Evolutionary conservation across 1,140 invertebrate species (phyloP).

Genomic region (Callitettix versicolor): DNA sequence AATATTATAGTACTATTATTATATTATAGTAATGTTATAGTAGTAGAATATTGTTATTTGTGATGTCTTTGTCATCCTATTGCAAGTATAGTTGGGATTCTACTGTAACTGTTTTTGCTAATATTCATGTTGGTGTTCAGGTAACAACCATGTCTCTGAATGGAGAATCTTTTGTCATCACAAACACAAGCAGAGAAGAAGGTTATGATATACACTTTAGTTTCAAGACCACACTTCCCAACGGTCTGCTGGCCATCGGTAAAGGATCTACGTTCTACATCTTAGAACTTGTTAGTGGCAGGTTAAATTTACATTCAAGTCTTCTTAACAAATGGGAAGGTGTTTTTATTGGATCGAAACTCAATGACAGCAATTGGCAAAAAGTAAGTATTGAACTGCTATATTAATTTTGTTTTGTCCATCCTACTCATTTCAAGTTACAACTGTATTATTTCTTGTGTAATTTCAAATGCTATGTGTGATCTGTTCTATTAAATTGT

Average conservation of each 20-base stretch:
- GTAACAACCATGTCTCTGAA: slow-evolving; percentile 79
- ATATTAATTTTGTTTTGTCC: no score
- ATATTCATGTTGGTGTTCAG: no score
- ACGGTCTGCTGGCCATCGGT: slow-evolving; percentile 75
- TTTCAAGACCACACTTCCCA: slow-evolving; percentile 80
- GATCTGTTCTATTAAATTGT: no score
- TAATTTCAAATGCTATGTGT: background rate
- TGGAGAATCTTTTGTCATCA: slow-evolving; percentile 60
- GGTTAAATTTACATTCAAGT: slow-evolving; percentile 75
- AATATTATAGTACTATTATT: no score
- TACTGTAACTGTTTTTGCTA: no score
- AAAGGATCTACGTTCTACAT: slow-evolving; percentile 73
- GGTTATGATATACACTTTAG: slow-evolving; percentile 80
- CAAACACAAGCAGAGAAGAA: slow-evolving; percentile 68
- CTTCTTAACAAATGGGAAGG: slow-evolving; percentile 81
- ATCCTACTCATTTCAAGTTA: background rate
- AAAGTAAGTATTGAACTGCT: slow-evolving; percentile 46
- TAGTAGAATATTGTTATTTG: no score
- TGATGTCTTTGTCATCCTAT: no score
- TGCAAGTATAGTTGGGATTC: no score
- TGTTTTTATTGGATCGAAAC: slow-evolving; percentile 67
- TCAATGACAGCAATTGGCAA: slow-evolving; percentile 82
- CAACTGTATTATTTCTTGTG: background rate
- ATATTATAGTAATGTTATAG: no score
- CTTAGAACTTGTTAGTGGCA: slow-evolving; percentile 65